phyloP scores from a whole-genome alignment of 2,797 vertebrate species.

The Potorous gilbertii region DNA sequence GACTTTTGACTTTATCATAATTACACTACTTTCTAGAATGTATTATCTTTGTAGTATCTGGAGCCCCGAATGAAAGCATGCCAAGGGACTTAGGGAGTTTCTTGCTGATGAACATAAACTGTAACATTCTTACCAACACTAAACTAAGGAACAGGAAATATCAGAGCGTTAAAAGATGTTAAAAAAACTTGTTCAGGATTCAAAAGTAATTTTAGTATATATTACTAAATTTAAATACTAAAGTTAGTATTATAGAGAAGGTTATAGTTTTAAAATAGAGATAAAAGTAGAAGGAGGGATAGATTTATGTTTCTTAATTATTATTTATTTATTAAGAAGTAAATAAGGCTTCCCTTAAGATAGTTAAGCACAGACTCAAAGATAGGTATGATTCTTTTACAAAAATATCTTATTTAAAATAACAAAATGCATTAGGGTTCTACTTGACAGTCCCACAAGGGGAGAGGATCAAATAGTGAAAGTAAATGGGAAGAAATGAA shows the following conservation, averaged over 20 bases:
- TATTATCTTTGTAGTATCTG: not conserved
- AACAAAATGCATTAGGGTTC: not conserved
- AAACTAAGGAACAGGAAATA: not conserved
- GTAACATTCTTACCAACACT: not conserved
- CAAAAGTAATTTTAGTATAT: not conserved
- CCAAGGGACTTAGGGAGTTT: not conserved
- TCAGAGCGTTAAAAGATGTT: not conserved
- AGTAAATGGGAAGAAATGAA: not conserved
- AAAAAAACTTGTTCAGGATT: not conserved
- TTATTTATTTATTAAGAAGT: not conserved
- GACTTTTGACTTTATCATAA: not conserved
- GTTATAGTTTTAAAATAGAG: not conserved
- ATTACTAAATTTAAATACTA: too few relatives aligned
- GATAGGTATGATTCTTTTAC: not conserved
- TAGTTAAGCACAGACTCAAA: not conserved
- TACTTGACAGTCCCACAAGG: not conserved
- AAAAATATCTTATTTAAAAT: not conserved
- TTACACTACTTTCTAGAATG: not conserved
- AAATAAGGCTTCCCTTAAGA: not conserved
- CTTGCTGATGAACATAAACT: not conserved
- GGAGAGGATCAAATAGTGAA: not conserved
- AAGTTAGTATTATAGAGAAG: not conserved
- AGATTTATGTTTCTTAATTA: not conserved
- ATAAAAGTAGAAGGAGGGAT: not conserved
- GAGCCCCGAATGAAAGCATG: not conserved